Percentiles rank a stretch among this genome's conserved stretches.
These are phyloP conservation scores for Lasioglossum calceatum DNA, from an alignment of 2,888 invertebrate species.

Conservation along the genomic window DNA sequence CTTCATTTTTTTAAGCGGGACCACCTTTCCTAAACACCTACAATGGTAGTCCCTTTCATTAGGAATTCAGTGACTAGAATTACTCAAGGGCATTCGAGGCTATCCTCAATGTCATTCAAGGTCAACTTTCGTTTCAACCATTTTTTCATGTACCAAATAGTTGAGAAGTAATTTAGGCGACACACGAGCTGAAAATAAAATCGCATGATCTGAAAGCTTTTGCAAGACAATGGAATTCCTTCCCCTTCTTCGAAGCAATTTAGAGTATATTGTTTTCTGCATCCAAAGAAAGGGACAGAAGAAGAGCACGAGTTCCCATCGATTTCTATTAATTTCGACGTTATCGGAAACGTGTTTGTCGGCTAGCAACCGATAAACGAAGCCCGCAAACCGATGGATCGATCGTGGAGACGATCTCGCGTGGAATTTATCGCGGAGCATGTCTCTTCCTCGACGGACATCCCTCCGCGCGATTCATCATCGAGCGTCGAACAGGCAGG, in stretches of 20 bases:
- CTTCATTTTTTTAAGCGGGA: no score
- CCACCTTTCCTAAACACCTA: no score
- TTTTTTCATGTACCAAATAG: no score
- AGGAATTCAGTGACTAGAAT: no score
- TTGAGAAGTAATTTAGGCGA: no score
- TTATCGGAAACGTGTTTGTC: conserved; percentile 50
- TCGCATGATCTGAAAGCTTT: background rate
- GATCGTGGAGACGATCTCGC: conserved; percentile 22
- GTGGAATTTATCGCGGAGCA: conserved; percentile 31
- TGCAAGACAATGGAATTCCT: background rate
- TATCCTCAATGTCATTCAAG: no score
- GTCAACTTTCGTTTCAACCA: no score
- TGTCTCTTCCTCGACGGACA: conserved; percentile 7
- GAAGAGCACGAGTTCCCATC: conserved; percentile 10
- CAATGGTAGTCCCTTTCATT: no score
- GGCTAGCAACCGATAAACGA: conserved; percentile 27
- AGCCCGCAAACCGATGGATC: conserved; percentile 19
- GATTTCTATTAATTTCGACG: conserved; percentile 48
- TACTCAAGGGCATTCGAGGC: no score
- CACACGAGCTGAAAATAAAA: background rate
- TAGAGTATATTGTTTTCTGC: background rate
- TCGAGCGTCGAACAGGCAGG: conserved; percentile 1
- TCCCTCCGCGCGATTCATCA: conserved; percentile 18
- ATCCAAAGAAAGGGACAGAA: background rate
- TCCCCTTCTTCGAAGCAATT: background rate